Conservation (phyloP, 1,140 invertebrate genomes). For the Hydropsyche tenuis region DNA sequence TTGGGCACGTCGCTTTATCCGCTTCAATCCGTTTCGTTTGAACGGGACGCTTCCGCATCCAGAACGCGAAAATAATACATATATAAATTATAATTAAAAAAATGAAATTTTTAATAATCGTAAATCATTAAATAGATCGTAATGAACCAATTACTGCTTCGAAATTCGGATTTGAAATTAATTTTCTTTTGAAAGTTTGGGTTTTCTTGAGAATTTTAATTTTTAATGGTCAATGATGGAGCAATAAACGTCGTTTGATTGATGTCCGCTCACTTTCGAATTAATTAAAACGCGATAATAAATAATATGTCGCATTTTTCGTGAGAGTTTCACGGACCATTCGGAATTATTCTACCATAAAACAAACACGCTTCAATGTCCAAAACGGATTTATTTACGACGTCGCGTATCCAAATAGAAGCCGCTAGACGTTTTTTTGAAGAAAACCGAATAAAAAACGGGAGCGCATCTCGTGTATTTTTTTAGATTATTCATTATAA, state of each 20-base stretch:
- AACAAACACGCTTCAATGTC: slow-evolving; percentile 45
- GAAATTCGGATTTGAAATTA: too few species aligned
- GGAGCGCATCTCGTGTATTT: slow-evolving; percentile 5
- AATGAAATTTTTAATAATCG: too few species aligned
- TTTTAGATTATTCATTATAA: neutral
- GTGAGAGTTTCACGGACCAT: slow-evolving; percentile 45
- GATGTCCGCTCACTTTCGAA: neutral
- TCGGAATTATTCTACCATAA: slow-evolving; percentile 41
- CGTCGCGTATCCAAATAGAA: slow-evolving; percentile 23
- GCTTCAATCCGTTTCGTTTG: neutral
- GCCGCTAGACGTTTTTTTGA: neutral
- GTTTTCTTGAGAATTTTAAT: too few species aligned
- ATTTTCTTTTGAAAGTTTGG: too few species aligned
- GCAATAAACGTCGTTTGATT: neutral
- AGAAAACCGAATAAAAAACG: slow-evolving; percentile 15
- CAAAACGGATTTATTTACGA: slow-evolving; percentile 47
- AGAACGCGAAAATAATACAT: neutral
- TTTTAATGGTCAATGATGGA: too few species aligned
- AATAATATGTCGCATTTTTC: neutral
- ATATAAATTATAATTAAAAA: too few species aligned
- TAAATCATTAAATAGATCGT: too few species aligned
- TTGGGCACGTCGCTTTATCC: neutral
- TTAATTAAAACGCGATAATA: slow-evolving; percentile 10
- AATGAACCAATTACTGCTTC: too few species aligned
- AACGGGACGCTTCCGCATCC: slow-evolving; percentile 1